These are phyloP conservation scores for Nyctalus aviator DNA, from an alignment of 2,797 vertebrate genomes.

Conservation along the genomic window DNA sequence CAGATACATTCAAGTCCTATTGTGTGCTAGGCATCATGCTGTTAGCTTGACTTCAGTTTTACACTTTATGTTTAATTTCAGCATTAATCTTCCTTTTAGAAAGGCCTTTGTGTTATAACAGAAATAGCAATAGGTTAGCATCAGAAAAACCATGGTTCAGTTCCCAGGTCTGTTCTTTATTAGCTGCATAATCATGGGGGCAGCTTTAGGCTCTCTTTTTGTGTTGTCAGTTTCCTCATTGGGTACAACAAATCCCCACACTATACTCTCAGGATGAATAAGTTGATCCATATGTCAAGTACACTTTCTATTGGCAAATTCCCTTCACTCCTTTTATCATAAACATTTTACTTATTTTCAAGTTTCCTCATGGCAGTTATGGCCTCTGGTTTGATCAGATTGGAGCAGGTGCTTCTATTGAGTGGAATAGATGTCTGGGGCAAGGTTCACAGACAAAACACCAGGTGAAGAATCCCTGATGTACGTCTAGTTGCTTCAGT, in stretches of 20 bases:
- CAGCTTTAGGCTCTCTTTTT: background rate
- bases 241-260: background rate
- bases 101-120: background rate
- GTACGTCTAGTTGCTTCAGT: background rate
- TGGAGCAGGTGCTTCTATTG: background rate
- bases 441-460: slow-evolving; percentile 15
- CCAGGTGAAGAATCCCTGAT: background rate
- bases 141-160: background rate
- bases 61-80: background rate
- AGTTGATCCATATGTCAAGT: background rate
- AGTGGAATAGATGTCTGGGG: background rate
- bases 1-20: background rate
- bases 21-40: background rate
- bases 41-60: background rate
- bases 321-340: background rate
- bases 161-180: background rate
- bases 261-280: background rate
- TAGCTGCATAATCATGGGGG: background rate
- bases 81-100: background rate
- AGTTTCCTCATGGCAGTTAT: background rate
- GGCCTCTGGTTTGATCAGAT: background rate
- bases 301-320: background rate
- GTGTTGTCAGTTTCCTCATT: background rate
- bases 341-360: background rate
- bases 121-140: background rate